These are phyloP conservation scores for Hypothenemus hampei DNA, from an alignment of 1,140 invertebrate species.

Conservation along the genomic window DNA sequence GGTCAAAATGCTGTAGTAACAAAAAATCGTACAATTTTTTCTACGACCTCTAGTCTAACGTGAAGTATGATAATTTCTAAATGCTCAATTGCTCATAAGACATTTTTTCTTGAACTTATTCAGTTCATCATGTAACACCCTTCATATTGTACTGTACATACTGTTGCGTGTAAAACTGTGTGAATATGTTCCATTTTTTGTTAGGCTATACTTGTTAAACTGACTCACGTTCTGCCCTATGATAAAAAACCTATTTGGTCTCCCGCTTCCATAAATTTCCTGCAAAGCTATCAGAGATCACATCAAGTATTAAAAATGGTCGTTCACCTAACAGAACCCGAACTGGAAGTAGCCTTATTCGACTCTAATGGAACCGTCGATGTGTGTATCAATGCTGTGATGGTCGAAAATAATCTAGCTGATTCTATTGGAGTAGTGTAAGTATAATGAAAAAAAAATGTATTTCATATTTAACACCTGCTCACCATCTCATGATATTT, in stretches of 20 bases:
- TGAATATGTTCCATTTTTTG: slow-evolving; percentile 10
- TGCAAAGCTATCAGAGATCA: slow-evolving; percentile 12
- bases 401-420: slow-evolving; percentile 29
- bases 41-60: too few relatives aligned
- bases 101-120: too few relatives aligned
- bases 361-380: slow-evolving; percentile 17
- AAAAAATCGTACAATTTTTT: too few relatives aligned
- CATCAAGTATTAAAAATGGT: slow-evolving; percentile 29
- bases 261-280: slow-evolving; percentile 9
- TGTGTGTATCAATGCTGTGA: slow-evolving; percentile 32
- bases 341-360: slow-evolving; percentile 29
- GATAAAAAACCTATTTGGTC: slow-evolving; percentile 20
- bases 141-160: too few relatives aligned
- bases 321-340: slow-evolving; percentile 17
- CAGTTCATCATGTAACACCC: too few relatives aligned
- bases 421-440: slow-evolving; percentile 29
- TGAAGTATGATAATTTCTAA: too few relatives aligned
- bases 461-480: too few relatives aligned
- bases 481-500: too few relatives aligned
- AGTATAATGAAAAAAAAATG: too few relatives aligned
- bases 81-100: too few relatives aligned
- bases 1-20: too few relatives aligned
- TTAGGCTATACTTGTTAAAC: slow-evolving; percentile 28
- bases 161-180: too few relatives aligned
- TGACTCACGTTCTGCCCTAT: slow-evolving; percentile 25